These are phyloP conservation scores for Nyctereutes procyonoides DNA, from an alignment of 2,113 vertebrate species.

Conservation along the genomic window DNA sequence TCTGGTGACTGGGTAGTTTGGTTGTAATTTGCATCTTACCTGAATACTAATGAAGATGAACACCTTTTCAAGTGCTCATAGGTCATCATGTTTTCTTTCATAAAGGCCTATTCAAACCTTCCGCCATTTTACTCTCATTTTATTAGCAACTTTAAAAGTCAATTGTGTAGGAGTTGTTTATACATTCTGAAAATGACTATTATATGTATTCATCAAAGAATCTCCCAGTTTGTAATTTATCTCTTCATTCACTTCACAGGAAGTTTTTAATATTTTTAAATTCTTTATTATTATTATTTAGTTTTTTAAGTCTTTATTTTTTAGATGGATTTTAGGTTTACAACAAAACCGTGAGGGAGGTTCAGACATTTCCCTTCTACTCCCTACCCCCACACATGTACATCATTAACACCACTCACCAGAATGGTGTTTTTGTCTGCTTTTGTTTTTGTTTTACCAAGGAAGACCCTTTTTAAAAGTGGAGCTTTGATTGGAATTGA, in stretches of 20 bases:
- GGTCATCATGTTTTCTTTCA: not conserved
- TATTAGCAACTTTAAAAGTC: not conserved
- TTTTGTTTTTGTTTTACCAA: not conserved
- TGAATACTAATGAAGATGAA: not conserved
- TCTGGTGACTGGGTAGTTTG: not conserved
- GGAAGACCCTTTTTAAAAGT: not conserved
- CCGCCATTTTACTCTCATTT: not conserved
- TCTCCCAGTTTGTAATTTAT: not conserved
- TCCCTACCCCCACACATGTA: not conserved
- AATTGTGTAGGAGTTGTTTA: not conserved
- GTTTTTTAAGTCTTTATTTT: not conserved
- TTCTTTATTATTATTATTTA: not conserved
- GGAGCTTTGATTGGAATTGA: not conserved
- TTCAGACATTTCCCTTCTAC: not conserved
- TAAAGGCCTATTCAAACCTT: not conserved
- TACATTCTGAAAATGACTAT: not conserved
- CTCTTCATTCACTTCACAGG: not conserved
- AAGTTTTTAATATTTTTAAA: not conserved
- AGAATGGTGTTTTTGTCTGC: not conserved
- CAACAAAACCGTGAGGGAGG: not conserved
- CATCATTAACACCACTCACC: not conserved
- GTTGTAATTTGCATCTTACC: slow-evolving; percentile 33
- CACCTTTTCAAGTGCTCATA: not conserved
- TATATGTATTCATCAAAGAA: not conserved
- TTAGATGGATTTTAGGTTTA: not conserved